Evolutionary conservation across 2,888 invertebrate genomes (phyloP).

Genomic region (Xestoiulus laeticollis): DNA sequence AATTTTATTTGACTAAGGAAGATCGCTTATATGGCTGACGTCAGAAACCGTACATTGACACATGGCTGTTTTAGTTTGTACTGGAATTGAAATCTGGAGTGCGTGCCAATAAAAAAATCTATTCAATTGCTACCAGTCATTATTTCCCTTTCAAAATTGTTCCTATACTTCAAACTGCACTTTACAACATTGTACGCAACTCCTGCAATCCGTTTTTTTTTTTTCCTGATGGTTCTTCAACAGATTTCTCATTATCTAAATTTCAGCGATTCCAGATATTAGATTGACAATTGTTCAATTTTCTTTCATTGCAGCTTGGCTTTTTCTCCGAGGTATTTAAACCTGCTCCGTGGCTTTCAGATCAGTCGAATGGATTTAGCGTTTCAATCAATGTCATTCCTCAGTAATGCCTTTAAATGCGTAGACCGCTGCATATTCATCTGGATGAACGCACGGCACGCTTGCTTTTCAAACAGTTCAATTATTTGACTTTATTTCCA

Average conservation of each 20-base stretch:
- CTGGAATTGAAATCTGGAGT: not conserved
- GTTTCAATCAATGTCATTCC: conserved; percentile 9
- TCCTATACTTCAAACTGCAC: not conserved
- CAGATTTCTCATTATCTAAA: conserved; percentile 28
- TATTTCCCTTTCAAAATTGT: not conserved
- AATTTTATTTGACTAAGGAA: too few relatives aligned
- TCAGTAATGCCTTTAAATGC: not conserved
- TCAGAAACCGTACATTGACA: not conserved
- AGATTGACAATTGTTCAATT: conserved; percentile 37
- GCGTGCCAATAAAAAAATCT: not conserved
- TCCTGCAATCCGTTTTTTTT: not conserved
- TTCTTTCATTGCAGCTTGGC: not conserved
- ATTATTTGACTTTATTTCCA: conserved; percentile 37
- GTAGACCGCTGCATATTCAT: not conserved
- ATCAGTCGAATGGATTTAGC: not conserved
- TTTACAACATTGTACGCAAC: not conserved
- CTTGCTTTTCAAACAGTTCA: conserved; percentile 12
- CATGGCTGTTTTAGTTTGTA: not conserved
- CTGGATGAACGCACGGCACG: not conserved
- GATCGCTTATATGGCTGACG: not conserved
- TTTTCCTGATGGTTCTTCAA: not conserved
- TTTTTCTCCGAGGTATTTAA: conserved; percentile 18
- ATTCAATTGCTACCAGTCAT: not conserved
- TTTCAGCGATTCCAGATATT: conserved; percentile 33
- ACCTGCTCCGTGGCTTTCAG: not conserved